Evolutionary conservation across 2,113 vertebrate species (phyloP), one percentile per base, ranked within the genome.

Genomic region (Argyrosomus japonicus): DNA sequence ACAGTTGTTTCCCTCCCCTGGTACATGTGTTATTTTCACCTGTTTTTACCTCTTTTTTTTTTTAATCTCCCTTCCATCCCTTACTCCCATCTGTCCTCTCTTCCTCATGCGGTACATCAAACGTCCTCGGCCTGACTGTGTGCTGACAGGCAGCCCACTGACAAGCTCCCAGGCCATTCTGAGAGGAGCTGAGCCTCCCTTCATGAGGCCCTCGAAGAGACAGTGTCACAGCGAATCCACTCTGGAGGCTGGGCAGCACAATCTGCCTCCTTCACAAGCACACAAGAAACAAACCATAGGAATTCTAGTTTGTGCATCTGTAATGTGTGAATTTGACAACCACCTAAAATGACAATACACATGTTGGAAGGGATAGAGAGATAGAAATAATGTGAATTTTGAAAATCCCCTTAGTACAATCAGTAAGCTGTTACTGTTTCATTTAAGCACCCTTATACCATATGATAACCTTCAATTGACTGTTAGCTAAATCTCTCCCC

Each of bases 81-180:
- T 83, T 67, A 73, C 57, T 86, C 77, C 81, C 85, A 74, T 88
- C 89, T 88, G 85, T 83, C 82, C 82, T 75, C 63, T 79, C 58
- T 69, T 86, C 58, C 70, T 90, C 81, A 68, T 85, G 82, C 19
- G 76, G 79, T 75, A 61, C 87, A 88, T 93, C 91, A 91, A 81
- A 85, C 23, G 18, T 91, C 84, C 76, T 68, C 58, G 9, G 84
- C 76, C 70, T 77, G 80, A 82, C 89, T 81, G 75, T 82, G 87
- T 81, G 87, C 89, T 94, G 92, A 93, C 90, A 93, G 89, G 85
- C 87, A 82, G 88, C 75, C 85, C 65, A 80, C 86, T 93, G 92
- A 91, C 92, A 88, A 90, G 88, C 87, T 93, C 84, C 75, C 79
- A 73, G 92, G 91, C 90, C 93, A 85, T 87, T 89, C 84, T 83